Conservation (phyloP, 2,113 vertebrate species). For the Ochotona curzoniae region DNA sequence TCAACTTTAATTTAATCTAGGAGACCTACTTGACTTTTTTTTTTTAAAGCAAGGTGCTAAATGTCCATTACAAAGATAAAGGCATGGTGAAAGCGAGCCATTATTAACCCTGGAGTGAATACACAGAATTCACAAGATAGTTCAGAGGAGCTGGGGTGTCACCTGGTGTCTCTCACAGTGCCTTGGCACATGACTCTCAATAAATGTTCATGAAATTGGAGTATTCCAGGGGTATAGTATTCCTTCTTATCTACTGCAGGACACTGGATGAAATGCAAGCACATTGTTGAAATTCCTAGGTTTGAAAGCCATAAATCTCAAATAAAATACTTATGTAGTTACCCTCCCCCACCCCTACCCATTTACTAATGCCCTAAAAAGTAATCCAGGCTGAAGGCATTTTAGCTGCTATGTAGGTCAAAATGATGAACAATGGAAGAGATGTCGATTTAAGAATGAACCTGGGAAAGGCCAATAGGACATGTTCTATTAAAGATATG, state of each 20-base stretch:
- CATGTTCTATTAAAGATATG: background rate
- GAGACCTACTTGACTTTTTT: conserved; percentile 23
- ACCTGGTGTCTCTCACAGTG: rapidly evolving
- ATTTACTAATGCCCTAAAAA: background rate
- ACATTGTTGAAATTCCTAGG: background rate
- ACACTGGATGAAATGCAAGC: background rate
- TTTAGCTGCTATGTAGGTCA: background rate
- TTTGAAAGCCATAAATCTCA: background rate
- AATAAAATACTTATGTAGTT: background rate
- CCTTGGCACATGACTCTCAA: background rate
- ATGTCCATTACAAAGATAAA: background rate
- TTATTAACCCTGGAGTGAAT: background rate
- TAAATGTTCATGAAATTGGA: background rate
- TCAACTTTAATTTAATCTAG: conserved; percentile 50
- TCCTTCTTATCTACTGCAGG: background rate
- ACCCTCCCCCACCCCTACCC: too few relatives aligned
- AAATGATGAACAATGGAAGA: background rate
- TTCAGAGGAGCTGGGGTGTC: background rate
- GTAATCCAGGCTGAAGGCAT: background rate
- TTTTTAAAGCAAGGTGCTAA: background rate
- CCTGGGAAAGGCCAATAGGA: background rate
- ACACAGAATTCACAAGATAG: background rate
- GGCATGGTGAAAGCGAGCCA: background rate
- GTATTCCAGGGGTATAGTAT: background rate
- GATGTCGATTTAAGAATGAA: background rate